These are phyloP conservation scores for Oryzias melastigma DNA, from an alignment of 2,113 vertebrate genomes.

Conservation along the genomic window DNA sequence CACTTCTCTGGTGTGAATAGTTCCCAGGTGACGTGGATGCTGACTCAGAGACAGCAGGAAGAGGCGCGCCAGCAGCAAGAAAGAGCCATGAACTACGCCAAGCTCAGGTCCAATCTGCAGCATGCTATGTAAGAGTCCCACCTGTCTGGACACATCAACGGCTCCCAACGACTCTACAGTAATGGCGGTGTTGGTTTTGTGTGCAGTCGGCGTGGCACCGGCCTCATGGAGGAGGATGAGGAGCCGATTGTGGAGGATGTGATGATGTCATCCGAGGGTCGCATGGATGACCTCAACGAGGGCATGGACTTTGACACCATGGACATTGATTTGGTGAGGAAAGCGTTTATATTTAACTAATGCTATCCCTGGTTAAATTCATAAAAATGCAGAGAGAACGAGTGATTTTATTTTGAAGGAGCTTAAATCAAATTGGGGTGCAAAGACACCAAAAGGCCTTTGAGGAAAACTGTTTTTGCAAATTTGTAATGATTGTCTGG, in stretches of 20 bases:
- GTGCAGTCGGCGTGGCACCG: constrained; percentile 91
- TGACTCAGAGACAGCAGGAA: constrained; percentile 96
- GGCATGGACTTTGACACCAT: constrained; percentile 99
- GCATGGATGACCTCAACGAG: constrained; percentile 98
- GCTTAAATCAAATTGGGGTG: too few species aligned
- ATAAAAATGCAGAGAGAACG: neutral
- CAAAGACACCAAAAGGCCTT: too few species aligned
- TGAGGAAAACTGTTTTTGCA: too few species aligned
- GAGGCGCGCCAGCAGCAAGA: constrained; percentile 95
- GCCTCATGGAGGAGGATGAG: constrained; percentile 98
- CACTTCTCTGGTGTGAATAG: constrained; percentile 65
- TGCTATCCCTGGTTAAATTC: neutral
- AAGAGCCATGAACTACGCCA: constrained; percentile 96
- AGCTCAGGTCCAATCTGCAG: constrained; percentile 98
- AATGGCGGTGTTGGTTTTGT: constrained; percentile 27
- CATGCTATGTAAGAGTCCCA: constrained; percentile 90
- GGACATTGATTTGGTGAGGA: constrained; percentile 98
- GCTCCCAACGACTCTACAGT: neutral
- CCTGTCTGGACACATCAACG: neutral
- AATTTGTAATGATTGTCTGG: too few species aligned
- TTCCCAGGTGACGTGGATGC: constrained; percentile 99
- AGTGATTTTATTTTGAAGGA: too few species aligned
- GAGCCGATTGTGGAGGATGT: constrained; percentile 99
- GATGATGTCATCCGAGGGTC: constrained; percentile 99
- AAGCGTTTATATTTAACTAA: neutral